phyloP scores from a whole-genome alignment of 2,888 invertebrate species.

The Aphrophora alni region DNA sequence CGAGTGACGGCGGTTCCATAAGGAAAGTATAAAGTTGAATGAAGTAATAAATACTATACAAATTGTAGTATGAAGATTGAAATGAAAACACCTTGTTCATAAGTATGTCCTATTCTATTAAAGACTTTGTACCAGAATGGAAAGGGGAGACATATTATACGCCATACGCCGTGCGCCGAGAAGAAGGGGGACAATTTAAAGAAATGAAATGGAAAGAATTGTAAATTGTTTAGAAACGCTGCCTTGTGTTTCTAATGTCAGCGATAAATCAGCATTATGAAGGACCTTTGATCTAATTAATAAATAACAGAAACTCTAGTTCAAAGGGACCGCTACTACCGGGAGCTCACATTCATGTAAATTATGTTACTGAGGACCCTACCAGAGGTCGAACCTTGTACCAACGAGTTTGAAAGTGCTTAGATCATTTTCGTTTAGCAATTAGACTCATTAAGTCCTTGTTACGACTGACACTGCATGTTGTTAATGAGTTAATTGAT shows the following conservation, averaged over 20 bases:
- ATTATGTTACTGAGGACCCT: neutral
- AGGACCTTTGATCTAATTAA: constrained; percentile 39
- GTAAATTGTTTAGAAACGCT: constrained; percentile 39
- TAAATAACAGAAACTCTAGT: neutral
- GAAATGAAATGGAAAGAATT: constrained; percentile 37
- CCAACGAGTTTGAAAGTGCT: neutral
- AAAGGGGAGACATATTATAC: neutral
- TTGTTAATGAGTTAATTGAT: constrained; percentile 2
- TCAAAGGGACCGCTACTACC: neutral
- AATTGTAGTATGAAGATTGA: no score
- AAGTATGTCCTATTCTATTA: neutral
- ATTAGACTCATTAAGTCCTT: neutral
- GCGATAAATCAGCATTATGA: constrained; percentile 40
- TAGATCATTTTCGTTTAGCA: neutral
- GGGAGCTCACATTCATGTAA: neutral
- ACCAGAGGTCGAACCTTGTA: neutral
- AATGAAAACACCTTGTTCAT: no score
- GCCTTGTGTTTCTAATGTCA: constrained; percentile 21
- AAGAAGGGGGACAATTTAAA: neutral
- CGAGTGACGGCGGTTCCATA: no score
- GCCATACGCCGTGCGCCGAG: neutral
- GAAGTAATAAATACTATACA: no score
- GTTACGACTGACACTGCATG: neutral
- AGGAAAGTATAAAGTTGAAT: no score
- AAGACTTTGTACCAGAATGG: neutral